Percentiles rank a stretch among this genome's conserved stretches.
phyloP scores from a whole-genome alignment of 2,888 invertebrate genomes.

The Apomyelois bistriatella region DNA sequence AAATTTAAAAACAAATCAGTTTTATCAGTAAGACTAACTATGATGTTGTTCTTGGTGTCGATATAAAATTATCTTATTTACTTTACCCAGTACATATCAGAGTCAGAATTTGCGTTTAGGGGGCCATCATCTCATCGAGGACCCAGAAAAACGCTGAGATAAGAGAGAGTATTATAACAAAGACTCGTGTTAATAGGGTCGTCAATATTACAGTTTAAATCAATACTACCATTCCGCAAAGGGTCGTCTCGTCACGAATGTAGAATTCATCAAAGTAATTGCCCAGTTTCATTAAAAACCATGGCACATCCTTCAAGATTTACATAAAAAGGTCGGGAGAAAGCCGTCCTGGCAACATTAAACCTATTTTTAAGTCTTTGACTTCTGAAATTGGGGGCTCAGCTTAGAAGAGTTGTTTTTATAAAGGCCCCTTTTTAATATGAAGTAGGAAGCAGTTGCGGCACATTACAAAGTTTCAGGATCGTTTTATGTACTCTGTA shows the following conservation, averaged over 20 bases:
- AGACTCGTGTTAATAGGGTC: background rate
- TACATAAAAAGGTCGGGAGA: constrained; percentile 66
- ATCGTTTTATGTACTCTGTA: background rate
- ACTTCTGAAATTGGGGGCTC: constrained; percentile 38
- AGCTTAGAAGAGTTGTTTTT: constrained; percentile 22
- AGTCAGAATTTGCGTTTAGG: too few relatives aligned
- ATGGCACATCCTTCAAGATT: constrained; percentile 71
- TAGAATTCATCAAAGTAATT: constrained; percentile 69
- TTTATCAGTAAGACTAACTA: too few relatives aligned
- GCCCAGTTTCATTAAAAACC: constrained; percentile 71
- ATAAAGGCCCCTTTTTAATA: background rate
- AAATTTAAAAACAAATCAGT: too few relatives aligned
- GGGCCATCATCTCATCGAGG: too few relatives aligned
- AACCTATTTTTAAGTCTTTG: constrained; percentile 57
- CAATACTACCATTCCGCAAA: constrained; percentile 35
- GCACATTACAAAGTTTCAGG: background rate
- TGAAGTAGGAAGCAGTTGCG: background rate
- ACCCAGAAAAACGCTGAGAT: too few relatives aligned
- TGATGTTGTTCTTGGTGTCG: too few relatives aligned
- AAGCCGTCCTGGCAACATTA: constrained; percentile 47
- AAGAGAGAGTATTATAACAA: too few relatives aligned
- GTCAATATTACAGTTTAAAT: constrained; percentile 37
- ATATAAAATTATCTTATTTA: too few relatives aligned
- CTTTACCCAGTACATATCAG: too few relatives aligned
- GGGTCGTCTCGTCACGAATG: constrained; percentile 50